These are phyloP conservation scores for Epiperipatus broadwayi DNA, from an alignment of 2,888 invertebrate genomes.

Conservation along the genomic window DNA sequence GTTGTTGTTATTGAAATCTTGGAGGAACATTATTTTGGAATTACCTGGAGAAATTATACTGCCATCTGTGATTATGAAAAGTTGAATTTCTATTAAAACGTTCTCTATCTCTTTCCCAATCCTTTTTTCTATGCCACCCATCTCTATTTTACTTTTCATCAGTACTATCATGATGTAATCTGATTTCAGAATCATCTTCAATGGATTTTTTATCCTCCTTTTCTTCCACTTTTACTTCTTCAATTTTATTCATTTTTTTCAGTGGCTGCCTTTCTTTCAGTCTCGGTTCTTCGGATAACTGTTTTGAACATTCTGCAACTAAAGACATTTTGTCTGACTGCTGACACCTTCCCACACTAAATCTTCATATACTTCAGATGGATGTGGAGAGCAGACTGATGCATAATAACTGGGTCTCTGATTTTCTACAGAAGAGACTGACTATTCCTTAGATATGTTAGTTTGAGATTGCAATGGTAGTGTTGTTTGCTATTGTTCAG, in stretches of 20 bases:
- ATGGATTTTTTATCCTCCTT: too few species aligned
- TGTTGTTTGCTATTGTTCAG: slow-evolving; percentile 5
- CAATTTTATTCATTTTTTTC: slow-evolving; percentile 49
- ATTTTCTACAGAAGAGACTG: too few species aligned
- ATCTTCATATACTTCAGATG: slow-evolving; percentile 36
- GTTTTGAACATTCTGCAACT: slow-evolving; percentile 60
- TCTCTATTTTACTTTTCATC: slow-evolving; percentile 14
- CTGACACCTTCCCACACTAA: slow-evolving; percentile 47
- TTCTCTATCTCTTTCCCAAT: slow-evolving; percentile 27
- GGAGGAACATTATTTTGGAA: slow-evolving; percentile 69
- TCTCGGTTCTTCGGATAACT: slow-evolving; percentile 52
- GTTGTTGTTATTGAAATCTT: slow-evolving; percentile 56
- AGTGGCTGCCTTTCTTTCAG: slow-evolving; percentile 33
- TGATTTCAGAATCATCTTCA: too few species aligned
- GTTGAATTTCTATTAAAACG: too few species aligned
- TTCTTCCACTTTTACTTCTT: slow-evolving; percentile 34
- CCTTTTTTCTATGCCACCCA: slow-evolving; percentile 32
- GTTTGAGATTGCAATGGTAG: too few species aligned
- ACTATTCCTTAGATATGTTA: too few species aligned
- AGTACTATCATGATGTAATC: too few species aligned
- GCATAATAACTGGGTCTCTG: too few species aligned
- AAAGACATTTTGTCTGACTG: slow-evolving; percentile 51
- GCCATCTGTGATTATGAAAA: slow-evolving; percentile 14
- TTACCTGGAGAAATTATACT: slow-evolving; percentile 38
- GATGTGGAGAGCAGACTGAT: slow-evolving; percentile 14